Evolutionary conservation across 2,797 vertebrate species (phyloP).

Genomic region (Valencia hispanica): DNA sequence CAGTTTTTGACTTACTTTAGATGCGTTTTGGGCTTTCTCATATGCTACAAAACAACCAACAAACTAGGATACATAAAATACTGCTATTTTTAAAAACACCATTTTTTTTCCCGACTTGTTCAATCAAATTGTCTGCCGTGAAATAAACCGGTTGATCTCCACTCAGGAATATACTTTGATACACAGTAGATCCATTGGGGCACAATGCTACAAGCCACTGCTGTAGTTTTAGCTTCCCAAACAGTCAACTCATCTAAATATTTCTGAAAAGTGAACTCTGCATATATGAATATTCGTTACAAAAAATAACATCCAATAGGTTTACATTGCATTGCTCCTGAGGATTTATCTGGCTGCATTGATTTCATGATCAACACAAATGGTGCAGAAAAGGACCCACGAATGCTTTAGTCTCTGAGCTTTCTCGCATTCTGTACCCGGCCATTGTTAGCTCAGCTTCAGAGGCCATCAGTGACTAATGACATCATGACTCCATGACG

Average conservation of each 20-base stretch:
- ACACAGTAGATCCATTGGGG: background rate
- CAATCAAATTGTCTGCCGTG: no score
- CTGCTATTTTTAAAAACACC: no score
- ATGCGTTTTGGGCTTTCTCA: no score
- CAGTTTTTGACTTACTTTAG: background rate
- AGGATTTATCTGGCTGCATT: background rate
- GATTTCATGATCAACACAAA: slow-evolving; percentile 16
- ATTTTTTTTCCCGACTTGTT: no score
- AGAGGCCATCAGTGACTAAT: slow-evolving; percentile 38
- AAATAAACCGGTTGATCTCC: background rate
- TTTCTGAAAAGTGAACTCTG: background rate
- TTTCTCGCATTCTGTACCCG: slow-evolving; percentile 6
- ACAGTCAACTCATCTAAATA: background rate
- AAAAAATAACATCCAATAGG: background rate
- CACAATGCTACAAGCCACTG: background rate
- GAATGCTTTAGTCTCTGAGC: slow-evolving; percentile 22
- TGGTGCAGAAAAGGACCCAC: slow-evolving; percentile 4
- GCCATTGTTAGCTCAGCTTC: slow-evolving; percentile 28
- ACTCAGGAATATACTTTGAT: background rate
- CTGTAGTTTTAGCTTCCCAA: background rate
- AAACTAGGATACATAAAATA: no score
- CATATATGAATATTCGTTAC: background rate
- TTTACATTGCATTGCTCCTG: background rate
- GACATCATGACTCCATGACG: slow-evolving; percentile 19
- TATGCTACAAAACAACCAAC: no score